Conservation (phyloP, 2,113 vertebrate genomes). For the Syngnathus scovelli region DNA sequence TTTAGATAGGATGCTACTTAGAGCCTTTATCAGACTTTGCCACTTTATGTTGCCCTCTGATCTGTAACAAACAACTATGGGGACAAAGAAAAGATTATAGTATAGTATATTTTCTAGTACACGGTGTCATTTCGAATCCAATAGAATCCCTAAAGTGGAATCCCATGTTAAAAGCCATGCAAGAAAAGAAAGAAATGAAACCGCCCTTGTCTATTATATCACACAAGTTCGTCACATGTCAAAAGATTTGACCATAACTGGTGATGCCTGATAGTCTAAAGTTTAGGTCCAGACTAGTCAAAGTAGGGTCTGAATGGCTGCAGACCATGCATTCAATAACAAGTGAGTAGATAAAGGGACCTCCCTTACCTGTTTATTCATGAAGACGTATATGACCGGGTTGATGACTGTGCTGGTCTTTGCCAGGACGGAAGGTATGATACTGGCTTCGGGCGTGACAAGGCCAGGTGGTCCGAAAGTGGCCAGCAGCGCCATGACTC, state of each 20-base stretch:
- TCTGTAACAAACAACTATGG: background rate
- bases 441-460: slow-evolving; percentile 67
- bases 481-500: slow-evolving; percentile 69
- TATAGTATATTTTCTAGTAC: too few species aligned
- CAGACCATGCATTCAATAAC: background rate
- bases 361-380: slow-evolving; percentile 76
- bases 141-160: too few species aligned
- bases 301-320: slow-evolving; percentile 1
- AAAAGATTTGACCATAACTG: background rate
- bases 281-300: background rate
- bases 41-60: background rate
- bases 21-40: background rate
- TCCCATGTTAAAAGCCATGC: too few species aligned
- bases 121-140: too few species aligned
- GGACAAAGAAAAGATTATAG: too few species aligned
- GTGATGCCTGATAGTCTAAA: too few species aligned
- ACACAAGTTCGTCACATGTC: background rate
- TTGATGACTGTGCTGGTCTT: slow-evolving; percentile 76
- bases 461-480: slow-evolving; percentile 67
- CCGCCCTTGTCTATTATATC: too few species aligned
- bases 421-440: slow-evolving; percentile 73
- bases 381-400: slow-evolving; percentile 75
- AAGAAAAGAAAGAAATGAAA: too few species aligned
- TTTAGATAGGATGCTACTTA: background rate
- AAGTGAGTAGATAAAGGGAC: background rate